phyloP scores from a whole-genome alignment of 2,888 invertebrate genomes.

The Sipha maydis region DNA sequence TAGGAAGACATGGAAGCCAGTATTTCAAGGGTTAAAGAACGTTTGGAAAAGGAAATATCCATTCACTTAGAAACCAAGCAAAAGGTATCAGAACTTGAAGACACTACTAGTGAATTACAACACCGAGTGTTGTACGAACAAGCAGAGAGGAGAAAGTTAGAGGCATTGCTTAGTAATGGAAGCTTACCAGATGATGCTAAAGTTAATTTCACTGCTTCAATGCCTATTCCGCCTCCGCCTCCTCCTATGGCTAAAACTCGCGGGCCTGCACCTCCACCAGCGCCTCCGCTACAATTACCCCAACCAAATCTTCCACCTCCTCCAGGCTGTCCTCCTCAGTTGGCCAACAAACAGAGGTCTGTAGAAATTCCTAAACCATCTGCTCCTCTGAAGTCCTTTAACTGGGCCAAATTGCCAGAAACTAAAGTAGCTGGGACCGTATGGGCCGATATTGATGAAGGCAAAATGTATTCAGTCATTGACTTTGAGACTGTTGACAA shows the following conservation, averaged over 20 bases:
- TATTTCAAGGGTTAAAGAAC: conserved; percentile 82
- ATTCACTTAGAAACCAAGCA: conserved; percentile 88
- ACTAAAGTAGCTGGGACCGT: conserved; percentile 91
- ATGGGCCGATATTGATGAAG: conserved; percentile 94
- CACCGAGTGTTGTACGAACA: conserved; percentile 80
- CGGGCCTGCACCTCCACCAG: conserved; percentile 73
- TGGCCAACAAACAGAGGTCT: conserved; percentile 74
- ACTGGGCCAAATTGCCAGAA: conserved; percentile 96
- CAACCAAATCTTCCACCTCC: conserved; percentile 67
- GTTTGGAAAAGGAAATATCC: conserved; percentile 88
- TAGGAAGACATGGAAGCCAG: conserved; percentile 88
- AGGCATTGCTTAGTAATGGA: conserved; percentile 88
- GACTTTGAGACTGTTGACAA: conserved; percentile 92
- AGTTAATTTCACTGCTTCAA: conserved; percentile 67
- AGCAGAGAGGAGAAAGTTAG: conserved; percentile 82
- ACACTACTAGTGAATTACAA: conserved; percentile 74
- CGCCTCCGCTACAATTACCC: conserved; percentile 71
- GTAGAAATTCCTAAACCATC: conserved; percentile 84
- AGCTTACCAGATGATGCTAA: conserved; percentile 95
- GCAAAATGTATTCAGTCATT: conserved; percentile 89
- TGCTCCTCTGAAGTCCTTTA: conserved; percentile 94
- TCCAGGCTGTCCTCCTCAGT: conserved; percentile 65
- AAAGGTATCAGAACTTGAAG: conserved; percentile 75
- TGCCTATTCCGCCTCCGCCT: neutral
- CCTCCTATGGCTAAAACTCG: conserved; percentile 70